Evolutionary conservation across 2,113 vertebrate genomes (phyloP).

Genomic region (Zosterops pallidus): DNA sequence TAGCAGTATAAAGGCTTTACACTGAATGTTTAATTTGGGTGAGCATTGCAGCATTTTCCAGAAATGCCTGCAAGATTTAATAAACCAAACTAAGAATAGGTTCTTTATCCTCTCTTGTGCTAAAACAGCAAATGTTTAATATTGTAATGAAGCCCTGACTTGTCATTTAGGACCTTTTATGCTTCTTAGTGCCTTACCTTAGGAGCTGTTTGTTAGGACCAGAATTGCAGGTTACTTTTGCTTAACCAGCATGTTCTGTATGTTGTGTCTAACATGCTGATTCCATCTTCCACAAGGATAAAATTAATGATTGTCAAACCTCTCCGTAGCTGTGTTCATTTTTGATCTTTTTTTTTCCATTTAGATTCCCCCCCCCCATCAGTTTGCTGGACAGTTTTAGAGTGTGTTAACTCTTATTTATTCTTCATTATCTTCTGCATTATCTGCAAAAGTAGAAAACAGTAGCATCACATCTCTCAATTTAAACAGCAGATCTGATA

Average conservation of each 20-base stretch:
- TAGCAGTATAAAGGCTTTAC: neutral
- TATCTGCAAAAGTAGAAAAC: neutral
- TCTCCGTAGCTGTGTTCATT: neutral
- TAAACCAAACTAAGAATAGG: neutral
- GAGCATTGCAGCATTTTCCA: neutral
- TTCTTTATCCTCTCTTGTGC: neutral
- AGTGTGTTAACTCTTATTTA: neutral
- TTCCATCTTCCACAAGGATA: neutral
- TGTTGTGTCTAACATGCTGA: neutral
- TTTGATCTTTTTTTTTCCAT: neutral
- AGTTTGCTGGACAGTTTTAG: neutral
- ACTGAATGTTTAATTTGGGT: neutral
- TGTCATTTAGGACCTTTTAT: neutral
- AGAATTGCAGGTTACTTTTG: neutral
- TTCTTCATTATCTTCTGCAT: neutral
- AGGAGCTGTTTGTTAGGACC: neutral
- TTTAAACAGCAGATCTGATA: neutral
- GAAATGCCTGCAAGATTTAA: neutral
- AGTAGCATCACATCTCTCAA: neutral
- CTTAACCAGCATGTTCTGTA: neutral
- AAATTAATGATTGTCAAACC: neutral
- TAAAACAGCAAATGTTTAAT: neutral
- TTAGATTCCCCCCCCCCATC: neutral
- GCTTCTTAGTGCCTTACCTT: neutral
- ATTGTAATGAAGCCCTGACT: rapidly evolving